Base-by-base conservation (phyloP, 1,140 invertebrate species). In the Drosophila repleta region DNA sequence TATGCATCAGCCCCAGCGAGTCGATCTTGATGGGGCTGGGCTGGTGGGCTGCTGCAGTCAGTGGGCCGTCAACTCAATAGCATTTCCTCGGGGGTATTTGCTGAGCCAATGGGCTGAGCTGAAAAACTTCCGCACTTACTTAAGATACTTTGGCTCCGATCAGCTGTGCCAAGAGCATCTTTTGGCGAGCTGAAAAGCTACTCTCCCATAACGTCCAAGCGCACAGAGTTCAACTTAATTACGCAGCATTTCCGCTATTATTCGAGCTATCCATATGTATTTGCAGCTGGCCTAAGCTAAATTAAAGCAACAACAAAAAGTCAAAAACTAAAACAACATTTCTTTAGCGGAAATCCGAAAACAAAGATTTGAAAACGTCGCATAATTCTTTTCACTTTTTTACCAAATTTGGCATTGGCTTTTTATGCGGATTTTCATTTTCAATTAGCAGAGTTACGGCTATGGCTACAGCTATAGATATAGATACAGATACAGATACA, bases 381-480 rank as follows among this genome's bases (percentile, higher is more conserved):
- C 67, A 82, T 79, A 76, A 82, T 88, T 82, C 76, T 88, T 88
- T 88, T 88, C 84, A 88, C 83, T 79, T 79, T 79, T 83, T 88
- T 57, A 76, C 83, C 83, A 79, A 88, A 88, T 88, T 69, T 63
- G 84, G 83, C 15, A 39, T 51, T 66, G 63, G 43, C 53, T 37
- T 45, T 62, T 76, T 68, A 51, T 63, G 57, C 41, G 51, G 49
- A 70, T 77, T 70, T 78, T 70, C 63, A 52, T 69, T 65, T 80
- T 70, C 66, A 79, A 71, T 84, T 85, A 72, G 63, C 24, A 37
- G 7, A 49, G 57, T 71, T 39, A 53, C 24, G 77, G 63, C 62
- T 56, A 60, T 20, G 39, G 24, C 21, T 15, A 57, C 29, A 45
- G 57, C 65, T 39, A 52, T 18, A 81, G 63, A 65, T 60, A 55